These are phyloP conservation scores for Sebastiscus tertius DNA, from an alignment of 2,797 vertebrate genomes.

Conservation along the genomic window DNA sequence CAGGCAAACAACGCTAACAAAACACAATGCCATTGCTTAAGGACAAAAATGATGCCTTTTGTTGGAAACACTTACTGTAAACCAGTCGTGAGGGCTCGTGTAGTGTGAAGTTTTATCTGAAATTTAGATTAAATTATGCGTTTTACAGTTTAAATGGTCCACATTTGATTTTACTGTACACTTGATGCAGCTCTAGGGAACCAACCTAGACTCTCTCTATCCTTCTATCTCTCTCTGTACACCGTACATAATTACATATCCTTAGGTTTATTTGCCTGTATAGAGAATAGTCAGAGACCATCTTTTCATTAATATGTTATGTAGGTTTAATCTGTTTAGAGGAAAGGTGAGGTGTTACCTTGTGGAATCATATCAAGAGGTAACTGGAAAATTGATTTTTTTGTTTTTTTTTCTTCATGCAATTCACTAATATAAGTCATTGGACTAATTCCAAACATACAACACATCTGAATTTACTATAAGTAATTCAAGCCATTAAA, in stretches of 20 bases:
- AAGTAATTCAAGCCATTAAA: neutral
- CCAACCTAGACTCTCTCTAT: neutral
- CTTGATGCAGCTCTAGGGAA: neutral
- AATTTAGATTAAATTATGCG: neutral
- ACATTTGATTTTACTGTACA: neutral
- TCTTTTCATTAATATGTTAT: neutral
- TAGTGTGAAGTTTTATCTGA: neutral
- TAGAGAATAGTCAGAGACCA: neutral
- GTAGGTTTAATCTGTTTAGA: neutral
- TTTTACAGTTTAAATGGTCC: neutral
- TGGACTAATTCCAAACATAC: neutral
- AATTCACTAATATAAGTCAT: too few species aligned
- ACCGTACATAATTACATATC: neutral
- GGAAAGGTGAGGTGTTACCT: too few species aligned
- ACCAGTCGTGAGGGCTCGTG: neutral
- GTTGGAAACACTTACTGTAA: neutral
- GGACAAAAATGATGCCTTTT: neutral
- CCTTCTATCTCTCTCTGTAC: neutral
- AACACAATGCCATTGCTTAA: conserved; percentile 11
- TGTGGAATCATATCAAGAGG: too few species aligned
- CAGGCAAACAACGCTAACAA: conserved; percentile 38
- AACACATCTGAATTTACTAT: neutral
- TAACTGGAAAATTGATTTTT: too few species aligned
- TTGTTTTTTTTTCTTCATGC: neutral
- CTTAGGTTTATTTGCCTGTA: neutral